Evolutionary conservation across 2,113 vertebrate species (phyloP).

Genomic region (Proteles cristata): DNA sequence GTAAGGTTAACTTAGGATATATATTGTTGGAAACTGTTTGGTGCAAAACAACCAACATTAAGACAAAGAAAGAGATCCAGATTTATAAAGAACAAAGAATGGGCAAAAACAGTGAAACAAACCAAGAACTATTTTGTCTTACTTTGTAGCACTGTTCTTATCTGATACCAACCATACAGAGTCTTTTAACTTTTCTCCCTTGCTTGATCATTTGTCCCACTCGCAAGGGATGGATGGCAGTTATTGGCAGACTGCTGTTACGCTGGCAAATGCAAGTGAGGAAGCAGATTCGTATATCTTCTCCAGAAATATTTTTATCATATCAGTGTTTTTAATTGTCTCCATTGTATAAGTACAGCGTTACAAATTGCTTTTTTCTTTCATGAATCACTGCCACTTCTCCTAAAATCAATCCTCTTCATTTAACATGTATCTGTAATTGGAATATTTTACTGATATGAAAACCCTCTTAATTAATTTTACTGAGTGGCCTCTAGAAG

Average conservation of each 20-base stretch:
- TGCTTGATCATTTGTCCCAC: background rate
- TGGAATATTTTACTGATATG: background rate
- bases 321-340: background rate
- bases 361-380: background rate
- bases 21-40: background rate
- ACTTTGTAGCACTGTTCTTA: background rate
- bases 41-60: background rate
- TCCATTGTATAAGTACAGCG: background rate
- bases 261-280: background rate
- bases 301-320: background rate
- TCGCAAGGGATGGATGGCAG: background rate
- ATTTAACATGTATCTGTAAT: background rate
- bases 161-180: background rate
- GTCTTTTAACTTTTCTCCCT: background rate
- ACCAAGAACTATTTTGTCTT: background rate
- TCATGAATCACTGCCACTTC: background rate
- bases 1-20: background rate
- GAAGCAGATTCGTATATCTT: background rate
- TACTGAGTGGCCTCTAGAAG: slow-evolving; percentile 7
- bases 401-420: background rate
- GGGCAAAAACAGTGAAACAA: background rate
- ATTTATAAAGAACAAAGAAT: background rate
- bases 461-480: slow-evolving; percentile 39
- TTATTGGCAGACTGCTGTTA: background rate
- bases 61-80: background rate